Conservation (phyloP, 2,888 invertebrate genomes). For the Trissoscelio sp. region DNA sequence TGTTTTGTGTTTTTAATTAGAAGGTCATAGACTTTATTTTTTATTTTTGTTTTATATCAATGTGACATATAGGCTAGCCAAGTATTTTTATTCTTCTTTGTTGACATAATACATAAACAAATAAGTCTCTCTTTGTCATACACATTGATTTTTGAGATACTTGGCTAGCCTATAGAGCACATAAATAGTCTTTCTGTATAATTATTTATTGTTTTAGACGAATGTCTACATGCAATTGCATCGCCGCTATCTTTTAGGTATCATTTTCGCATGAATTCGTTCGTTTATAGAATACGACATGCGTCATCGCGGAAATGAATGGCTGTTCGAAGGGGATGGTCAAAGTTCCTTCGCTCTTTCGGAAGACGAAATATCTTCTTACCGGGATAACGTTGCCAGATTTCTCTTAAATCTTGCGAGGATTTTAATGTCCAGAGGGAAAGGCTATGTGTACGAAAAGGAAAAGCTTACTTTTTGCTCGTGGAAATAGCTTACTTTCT, state of each 20-base stretch:
- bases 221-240: slow-evolving; percentile 9
- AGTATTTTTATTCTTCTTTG: no score
- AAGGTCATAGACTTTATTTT: no score
- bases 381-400: slow-evolving; percentile 61
- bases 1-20: no score
- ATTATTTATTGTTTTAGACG: no score
- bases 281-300: slow-evolving; percentile 48
- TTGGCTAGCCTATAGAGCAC: no score
- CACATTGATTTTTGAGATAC: no score
- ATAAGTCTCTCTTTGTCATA: no score
- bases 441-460: slow-evolving; percentile 54
- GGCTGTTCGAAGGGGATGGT: slow-evolving; percentile 50
- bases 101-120: no score
- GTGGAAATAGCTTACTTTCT: slow-evolving; percentile 47
- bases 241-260: slow-evolving; percentile 3
- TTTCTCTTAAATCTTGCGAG: slow-evolving; percentile 65
- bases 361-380: slow-evolving; percentile 59
- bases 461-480: slow-evolving; percentile 54
- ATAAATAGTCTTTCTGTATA: no score
- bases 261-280: slow-evolving; percentile 26
- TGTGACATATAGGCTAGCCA: no score
- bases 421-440: slow-evolving; percentile 66
- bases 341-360: slow-evolving; percentile 51
- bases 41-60: no score
- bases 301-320: slow-evolving; percentile 60